A percentile compares a stretch with the other conserved stretches of the same genome.
These are phyloP conservation scores for Anisognathus igniventris DNA, from an alignment of 2,797 vertebrate species.

Conservation along the genomic window DNA sequence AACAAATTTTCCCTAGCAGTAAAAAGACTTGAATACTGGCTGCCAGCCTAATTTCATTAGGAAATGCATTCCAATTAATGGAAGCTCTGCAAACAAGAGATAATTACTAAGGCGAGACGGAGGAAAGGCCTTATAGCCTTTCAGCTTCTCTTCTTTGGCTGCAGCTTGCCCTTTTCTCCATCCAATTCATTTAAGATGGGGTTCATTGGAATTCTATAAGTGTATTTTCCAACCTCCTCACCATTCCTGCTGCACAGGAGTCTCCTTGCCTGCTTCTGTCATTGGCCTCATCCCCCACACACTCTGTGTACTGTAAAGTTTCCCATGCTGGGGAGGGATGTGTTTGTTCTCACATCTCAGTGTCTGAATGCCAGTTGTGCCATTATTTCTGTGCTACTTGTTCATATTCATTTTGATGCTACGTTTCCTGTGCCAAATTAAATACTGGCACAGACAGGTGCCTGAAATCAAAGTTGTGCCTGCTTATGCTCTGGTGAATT, in stretches of 20 bases:
- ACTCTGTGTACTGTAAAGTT: not conserved
- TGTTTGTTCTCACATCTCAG: not conserved
- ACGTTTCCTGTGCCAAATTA: constrained; percentile 32
- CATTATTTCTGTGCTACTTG: constrained; percentile 36
- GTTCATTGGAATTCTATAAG: not conserved
- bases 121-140: constrained; percentile 40
- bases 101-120: constrained; percentile 54
- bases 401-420: constrained; percentile 42
- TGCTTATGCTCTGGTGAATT: constrained; percentile 20
- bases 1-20: constrained; percentile 63
- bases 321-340: not conserved
- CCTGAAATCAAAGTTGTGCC: constrained; percentile 52
- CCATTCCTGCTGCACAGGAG: not conserved
- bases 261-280: not conserved
- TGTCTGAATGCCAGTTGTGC: not conserved
- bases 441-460: constrained; percentile 55
- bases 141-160: not conserved
- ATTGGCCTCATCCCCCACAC: not conserved
- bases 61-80: constrained; percentile 66
- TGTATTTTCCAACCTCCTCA: not conserved
- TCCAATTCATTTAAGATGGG: not conserved
- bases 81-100: constrained; percentile 64
- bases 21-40: constrained; percentile 65
- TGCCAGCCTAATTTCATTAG: constrained; percentile 65
- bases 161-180: not conserved